Evolutionary conservation across 2,113 vertebrate species (phyloP).

Genomic region (Nesoenas mayeri): DNA sequence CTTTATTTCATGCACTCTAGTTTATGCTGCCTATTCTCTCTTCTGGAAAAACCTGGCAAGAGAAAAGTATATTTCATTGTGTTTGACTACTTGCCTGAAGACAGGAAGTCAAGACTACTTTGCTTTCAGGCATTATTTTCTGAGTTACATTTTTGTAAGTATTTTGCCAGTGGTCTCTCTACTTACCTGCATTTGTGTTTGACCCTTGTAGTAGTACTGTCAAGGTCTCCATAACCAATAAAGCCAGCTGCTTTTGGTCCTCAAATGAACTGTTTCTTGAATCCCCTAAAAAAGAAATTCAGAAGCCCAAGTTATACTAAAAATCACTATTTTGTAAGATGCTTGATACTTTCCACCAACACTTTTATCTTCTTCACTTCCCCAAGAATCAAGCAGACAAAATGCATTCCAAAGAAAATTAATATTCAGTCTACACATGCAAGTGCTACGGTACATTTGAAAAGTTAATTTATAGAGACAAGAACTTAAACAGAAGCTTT

Average conservation of each 20-base stretch:
- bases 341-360: neutral
- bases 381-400: neutral
- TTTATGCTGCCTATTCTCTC: neutral
- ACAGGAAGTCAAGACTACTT: neutral
- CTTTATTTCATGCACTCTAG: neutral
- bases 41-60: neutral
- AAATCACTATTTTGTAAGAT: neutral
- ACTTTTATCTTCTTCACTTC: neutral
- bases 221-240: conserved; percentile 96
- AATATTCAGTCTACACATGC: neutral
- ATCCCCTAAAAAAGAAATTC: conserved; percentile 77
- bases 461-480: neutral
- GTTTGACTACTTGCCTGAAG: neutral
- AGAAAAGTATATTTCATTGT: neutral
- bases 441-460: neutral
- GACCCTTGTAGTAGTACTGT: conserved; percentile 94
- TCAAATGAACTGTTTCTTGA: conserved; percentile 87
- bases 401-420: neutral
- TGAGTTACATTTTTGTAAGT: neutral
- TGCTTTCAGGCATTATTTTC: neutral
- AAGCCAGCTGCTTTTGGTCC: conserved; percentile 95
- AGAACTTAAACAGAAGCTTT: neutral
- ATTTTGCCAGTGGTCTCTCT: neutral
- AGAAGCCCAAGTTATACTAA: neutral
- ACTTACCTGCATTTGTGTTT: conserved; percentile 91